phyloP scores from a whole-genome alignment of 2,888 invertebrate species.

The Meloe dianella region DNA sequence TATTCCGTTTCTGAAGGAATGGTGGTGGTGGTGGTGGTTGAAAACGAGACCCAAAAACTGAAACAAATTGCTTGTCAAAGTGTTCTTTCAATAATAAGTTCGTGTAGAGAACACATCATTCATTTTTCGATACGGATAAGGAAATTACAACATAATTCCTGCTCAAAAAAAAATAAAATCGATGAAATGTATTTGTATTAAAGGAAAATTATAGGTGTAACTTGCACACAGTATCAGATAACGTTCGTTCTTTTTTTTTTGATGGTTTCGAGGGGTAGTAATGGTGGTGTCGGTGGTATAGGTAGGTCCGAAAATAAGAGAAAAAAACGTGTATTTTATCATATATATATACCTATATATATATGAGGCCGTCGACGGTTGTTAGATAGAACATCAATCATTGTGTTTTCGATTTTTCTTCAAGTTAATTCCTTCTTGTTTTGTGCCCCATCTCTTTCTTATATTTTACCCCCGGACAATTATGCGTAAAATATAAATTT shows the following conservation, averaged over 20 bases:
- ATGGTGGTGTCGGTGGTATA: constrained; percentile 5
- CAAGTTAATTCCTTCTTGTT: constrained; percentile 1
- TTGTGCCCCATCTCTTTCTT: neutral
- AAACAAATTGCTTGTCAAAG: constrained; percentile 59
- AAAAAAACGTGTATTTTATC: constrained; percentile 34
- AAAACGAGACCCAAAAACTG: constrained; percentile 46
- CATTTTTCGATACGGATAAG: constrained; percentile 57
- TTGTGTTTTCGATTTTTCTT: constrained; percentile 42
- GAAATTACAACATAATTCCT: constrained; percentile 58
- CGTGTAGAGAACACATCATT: constrained; percentile 59
- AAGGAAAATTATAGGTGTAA: constrained; percentile 53
- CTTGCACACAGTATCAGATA: constrained; percentile 43
- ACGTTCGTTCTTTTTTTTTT: constrained; percentile 25
- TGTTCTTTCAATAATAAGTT: constrained; percentile 59
- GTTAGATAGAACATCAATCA: constrained; percentile 53
- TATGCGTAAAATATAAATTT: constrained; percentile 31
- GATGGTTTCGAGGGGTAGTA: neutral
- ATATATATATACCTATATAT: constrained; percentile 11
- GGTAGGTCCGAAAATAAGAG: constrained; percentile 31
- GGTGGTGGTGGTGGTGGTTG: constrained; percentile 18
- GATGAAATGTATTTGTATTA: constrained; percentile 53
- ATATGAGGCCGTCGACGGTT: constrained; percentile 36
- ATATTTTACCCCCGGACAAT: constrained; percentile 4
- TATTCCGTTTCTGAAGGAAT: neutral
- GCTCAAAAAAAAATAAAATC: constrained; percentile 50